A percentile compares a stretch with the other conserved stretches of the same genome.
Evolutionary conservation across 1,140 invertebrate genomes (phyloP).

Genomic region (Cyrtorhinus lividipennis): DNA sequence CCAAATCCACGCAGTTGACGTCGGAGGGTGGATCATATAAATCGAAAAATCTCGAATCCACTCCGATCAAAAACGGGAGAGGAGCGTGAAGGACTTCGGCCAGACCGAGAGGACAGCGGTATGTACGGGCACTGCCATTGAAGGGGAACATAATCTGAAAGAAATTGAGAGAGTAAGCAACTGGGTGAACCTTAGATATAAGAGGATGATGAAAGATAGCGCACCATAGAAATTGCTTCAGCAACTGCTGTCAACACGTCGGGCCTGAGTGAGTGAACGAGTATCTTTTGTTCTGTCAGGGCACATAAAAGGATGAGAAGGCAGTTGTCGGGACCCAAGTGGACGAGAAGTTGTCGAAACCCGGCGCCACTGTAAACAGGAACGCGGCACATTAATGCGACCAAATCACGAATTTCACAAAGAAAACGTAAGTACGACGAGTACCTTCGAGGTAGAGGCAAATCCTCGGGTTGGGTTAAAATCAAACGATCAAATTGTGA

Average conservation of each 20-base stretch:
- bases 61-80: constrained; percentile 91
- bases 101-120: constrained; percentile 84
- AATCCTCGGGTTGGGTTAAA: constrained; percentile 87
- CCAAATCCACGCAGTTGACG: constrained; percentile 95
- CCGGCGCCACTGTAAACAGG: constrained; percentile 81
- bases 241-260: constrained; percentile 95
- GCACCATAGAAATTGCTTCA: constrained; percentile 84
- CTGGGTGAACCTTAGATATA: too few species aligned
- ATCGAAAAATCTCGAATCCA: constrained; percentile 95
- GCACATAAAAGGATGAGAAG: constrained; percentile 76
- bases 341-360: constrained; percentile 79
- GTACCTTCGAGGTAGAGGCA: constrained; percentile 71
- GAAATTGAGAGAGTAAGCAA: too few species aligned
- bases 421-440: too few species aligned
- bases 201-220: constrained; percentile 2
- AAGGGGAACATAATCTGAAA: constrained; percentile 84
- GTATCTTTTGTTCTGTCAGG: constrained; percentile 92
- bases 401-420: too few species aligned
- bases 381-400: too few species aligned
- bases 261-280: constrained; percentile 91
- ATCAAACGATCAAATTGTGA: constrained; percentile 60
- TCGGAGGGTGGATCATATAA: constrained; percentile 90
- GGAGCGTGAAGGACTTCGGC: constrained; percentile 84
- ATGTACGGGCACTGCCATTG: constrained; percentile 99
- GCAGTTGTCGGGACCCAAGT: constrained; percentile 89